These are phyloP conservation scores for Xyrauchen texanus DNA, from an alignment of 2,113 vertebrate species.

Conservation along the genomic window DNA sequence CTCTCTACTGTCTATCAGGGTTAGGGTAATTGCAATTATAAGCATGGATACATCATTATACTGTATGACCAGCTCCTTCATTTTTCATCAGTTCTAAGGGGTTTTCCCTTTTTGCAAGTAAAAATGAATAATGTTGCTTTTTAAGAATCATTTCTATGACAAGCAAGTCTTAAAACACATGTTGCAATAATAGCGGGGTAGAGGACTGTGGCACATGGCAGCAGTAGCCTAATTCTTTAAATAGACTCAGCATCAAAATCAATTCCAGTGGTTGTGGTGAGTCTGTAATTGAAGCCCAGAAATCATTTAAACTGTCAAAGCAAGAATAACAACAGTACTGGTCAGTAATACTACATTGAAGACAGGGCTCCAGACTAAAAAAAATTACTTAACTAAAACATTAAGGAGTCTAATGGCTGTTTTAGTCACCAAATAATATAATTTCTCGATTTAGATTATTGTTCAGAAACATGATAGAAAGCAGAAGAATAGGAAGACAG, in stretches of 20 bases:
- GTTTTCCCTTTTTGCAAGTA: background rate
- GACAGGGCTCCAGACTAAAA: too few relatives aligned
- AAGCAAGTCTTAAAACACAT: slow-evolving; percentile 4
- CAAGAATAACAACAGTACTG: slow-evolving; percentile 2
- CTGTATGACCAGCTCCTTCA: background rate
- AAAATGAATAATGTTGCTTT: background rate
- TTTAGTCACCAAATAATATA: too few relatives aligned
- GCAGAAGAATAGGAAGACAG: too few relatives aligned
- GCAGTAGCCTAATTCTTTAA: slow-evolving; percentile 11
- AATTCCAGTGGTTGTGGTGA: slow-evolving; percentile 12
- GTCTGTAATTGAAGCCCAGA: slow-evolving; percentile 23
- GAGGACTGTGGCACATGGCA: slow-evolving; percentile 1
- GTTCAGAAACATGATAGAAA: too few relatives aligned
- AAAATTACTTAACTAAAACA: too few relatives aligned
- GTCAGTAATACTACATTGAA: too few relatives aligned
- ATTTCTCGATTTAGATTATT: too few relatives aligned
- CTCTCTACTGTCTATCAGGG: background rate
- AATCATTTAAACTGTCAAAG: slow-evolving; percentile 17
- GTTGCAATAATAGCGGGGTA: slow-evolving; percentile 3
- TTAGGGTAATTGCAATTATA: background rate
- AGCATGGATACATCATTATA: background rate
- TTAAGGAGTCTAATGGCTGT: too few relatives aligned
- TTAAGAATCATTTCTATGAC: slow-evolving; percentile 14
- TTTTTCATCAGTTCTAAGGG: background rate
- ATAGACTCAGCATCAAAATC: slow-evolving; percentile 21